Base-by-base conservation (phyloP, 2,113 vertebrate genomes). In the Anseranas semipalmata region DNA sequence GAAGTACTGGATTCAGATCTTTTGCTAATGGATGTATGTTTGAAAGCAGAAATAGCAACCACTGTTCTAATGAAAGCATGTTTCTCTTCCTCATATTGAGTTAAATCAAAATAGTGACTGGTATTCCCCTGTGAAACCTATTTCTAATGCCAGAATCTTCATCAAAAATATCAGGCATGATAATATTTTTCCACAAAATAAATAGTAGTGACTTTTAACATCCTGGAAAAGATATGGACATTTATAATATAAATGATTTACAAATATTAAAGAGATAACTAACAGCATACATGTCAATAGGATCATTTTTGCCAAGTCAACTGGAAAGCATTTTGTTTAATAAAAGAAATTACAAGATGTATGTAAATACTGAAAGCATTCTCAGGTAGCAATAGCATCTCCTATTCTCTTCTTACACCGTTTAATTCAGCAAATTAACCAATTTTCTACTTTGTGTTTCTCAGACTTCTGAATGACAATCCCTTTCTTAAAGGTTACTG, bases 261-360 rank as follows among this genome's bases (percentile, higher is more conserved):
- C 53, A 95, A 94, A 94, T 93, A 94, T 85, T 97, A 95, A 93
- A 94, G 93, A 95, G 78, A 62, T 89, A 98, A 96, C 68, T 96
- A 89, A 66, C 77, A 96, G 86, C 66, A 91, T 58, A 89, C 46
- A 71, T 28, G 16, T 93, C 89, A 93, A 97, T 67, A 95, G 30
- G 90, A 97, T 87, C 25, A 62, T 74, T 93, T 97, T 89, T 94
- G 46, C 70, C 59, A 96, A 96, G 93, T 77, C 83, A 96, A 91
- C 53, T 90, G 71, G 87, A 97, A 96, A 85, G 80, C 33, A 67
- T 95, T 97, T 95, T 94, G 62, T 96, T 97, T 97, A 93, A 95
- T 95, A 91, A 96, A 89, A 91, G 80, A 93, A 87, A 91, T 65
- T 93, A 93, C 89, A 93, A 90, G 33, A 79, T 78, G 39, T 78